Conservation (phyloP, 2,797 vertebrate genomes). For the Rhabdophis nuchalis region DNA sequence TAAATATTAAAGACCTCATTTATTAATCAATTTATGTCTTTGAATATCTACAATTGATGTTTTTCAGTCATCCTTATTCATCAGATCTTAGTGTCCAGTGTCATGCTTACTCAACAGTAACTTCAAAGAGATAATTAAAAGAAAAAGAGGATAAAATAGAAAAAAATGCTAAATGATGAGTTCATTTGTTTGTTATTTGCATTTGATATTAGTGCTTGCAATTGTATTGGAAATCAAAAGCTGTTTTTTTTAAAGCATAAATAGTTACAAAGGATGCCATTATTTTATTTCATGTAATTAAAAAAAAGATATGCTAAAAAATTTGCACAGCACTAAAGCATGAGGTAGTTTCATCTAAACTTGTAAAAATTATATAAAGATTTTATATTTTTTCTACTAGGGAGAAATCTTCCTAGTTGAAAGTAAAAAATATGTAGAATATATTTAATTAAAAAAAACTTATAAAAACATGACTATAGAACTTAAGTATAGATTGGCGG, state of each 20-base stretch:
- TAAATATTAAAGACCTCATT: slow-evolving; percentile 72
- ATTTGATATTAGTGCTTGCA: slow-evolving; percentile 81
- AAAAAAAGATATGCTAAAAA: slow-evolving; percentile 74
- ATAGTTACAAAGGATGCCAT: slow-evolving; percentile 67
- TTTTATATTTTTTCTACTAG: slow-evolving; percentile 93
- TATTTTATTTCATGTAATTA: slow-evolving; percentile 75
- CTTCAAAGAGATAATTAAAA: slow-evolving; percentile 64
- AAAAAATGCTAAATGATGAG: slow-evolving; percentile 66
- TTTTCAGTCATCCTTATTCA: slow-evolving; percentile 69
- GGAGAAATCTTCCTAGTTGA: slow-evolving; percentile 87
- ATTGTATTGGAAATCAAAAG: slow-evolving; percentile 73
- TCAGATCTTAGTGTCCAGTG: slow-evolving; percentile 73
- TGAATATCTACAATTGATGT: slow-evolving; percentile 72
- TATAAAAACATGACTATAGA: slow-evolving; percentile 92
- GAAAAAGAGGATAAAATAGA: slow-evolving; percentile 43
- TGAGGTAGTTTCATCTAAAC: slow-evolving; percentile 86
- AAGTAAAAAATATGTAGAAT: slow-evolving; percentile 93
- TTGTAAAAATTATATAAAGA: slow-evolving; percentile 83
- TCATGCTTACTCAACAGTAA: slow-evolving; percentile 72
- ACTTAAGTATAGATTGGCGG: slow-evolving; percentile 91
- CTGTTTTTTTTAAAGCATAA: slow-evolving; percentile 68
- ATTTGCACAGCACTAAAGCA: slow-evolving; percentile 94
- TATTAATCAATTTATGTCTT: slow-evolving; percentile 73
- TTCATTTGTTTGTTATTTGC: slow-evolving; percentile 75
- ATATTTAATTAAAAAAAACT: slow-evolving; percentile 96